These are phyloP conservation scores for Characodon lateralis DNA, from an alignment of 2,797 vertebrate species.

Conservation along the genomic window DNA sequence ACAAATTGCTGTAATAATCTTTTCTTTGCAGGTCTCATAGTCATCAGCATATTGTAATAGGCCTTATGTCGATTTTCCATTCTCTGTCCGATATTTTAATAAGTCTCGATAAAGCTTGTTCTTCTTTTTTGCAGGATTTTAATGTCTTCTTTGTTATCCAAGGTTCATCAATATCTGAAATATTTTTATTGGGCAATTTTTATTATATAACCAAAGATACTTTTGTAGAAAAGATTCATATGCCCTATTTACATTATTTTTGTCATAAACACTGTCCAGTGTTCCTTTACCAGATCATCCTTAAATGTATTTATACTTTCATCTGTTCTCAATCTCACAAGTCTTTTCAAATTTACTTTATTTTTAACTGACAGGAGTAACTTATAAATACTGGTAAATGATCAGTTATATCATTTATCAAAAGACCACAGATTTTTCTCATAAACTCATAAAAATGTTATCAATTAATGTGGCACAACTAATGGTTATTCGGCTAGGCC, in stretches of 20 bases:
- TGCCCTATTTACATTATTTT: not conserved
- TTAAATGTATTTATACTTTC: not conserved
- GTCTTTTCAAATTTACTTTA: not conserved
- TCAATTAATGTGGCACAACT: constrained; percentile 3
- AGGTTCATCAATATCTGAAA: not conserved
- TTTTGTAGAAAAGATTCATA: not conserved
- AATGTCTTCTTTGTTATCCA: not conserved
- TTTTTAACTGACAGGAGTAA: not conserved
- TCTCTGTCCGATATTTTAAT: too few relatives aligned
- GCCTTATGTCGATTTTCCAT: too few relatives aligned
- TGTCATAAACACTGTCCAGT: not conserved
- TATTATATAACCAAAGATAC: not conserved
- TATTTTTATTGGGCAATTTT: not conserved
- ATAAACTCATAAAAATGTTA: not conserved
- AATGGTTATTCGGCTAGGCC: not conserved
- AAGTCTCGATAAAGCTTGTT: too few relatives aligned
- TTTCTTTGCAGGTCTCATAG: too few relatives aligned
- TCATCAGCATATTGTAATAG: too few relatives aligned
- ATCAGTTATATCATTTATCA: not conserved
- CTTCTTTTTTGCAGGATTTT: not conserved
- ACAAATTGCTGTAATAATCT: too few relatives aligned
- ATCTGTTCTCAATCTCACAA: not conserved
- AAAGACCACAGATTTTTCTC: not conserved
- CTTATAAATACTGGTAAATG: not conserved
- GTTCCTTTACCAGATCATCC: not conserved